Percentiles rank a stretch among this genome's conserved stretches.
Conservation (phyloP, 2,113 vertebrate genomes). For the Caranx melampygus region DNA sequence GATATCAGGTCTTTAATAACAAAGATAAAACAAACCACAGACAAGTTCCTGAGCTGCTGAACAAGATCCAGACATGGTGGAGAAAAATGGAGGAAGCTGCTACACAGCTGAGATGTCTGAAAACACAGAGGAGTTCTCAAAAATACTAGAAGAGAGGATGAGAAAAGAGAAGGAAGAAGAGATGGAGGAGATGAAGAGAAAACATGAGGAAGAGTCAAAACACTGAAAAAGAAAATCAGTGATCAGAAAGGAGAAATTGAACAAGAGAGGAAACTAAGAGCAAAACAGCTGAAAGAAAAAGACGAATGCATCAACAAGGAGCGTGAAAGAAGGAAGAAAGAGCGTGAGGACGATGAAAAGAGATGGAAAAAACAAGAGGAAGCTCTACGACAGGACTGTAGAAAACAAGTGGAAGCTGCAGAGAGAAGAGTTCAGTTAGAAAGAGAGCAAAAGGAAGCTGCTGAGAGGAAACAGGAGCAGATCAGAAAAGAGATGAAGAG, state of each 20-base stretch:
- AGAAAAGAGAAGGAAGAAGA: constrained; percentile 24
- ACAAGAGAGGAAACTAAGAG: background rate
- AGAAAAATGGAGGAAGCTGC: constrained; percentile 22
- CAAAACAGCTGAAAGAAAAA: constrained; percentile 18
- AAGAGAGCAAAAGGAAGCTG: constrained; percentile 2
- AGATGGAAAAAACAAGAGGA: constrained; percentile 25
- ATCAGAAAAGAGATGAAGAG: constrained; percentile 16
- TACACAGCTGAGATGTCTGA: constrained; percentile 6
- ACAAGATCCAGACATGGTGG: constrained; percentile 1
- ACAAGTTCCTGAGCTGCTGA: constrained; percentile 42
- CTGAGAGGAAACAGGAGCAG: constrained; percentile 29
- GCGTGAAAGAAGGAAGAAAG: constrained; percentile 18
- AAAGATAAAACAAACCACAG: background rate
- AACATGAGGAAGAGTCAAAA: background rate
- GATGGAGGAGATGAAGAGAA: constrained; percentile 8
- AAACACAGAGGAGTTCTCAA: background rate
- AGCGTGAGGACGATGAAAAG: background rate
- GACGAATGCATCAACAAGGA: background rate
- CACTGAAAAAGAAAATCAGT: background rate
- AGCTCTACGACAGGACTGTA: constrained; percentile 3
- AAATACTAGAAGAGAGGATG: background rate
- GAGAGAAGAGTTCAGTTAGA: constrained; percentile 20
- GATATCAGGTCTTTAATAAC: constrained; percentile 48
- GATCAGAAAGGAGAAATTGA: background rate
- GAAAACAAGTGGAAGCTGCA: background rate